Percentiles rank a stretch among this genome's conserved stretches.
Evolutionary conservation across 2,888 invertebrate genomes (phyloP).

Genomic region (Cantharis nigra): DNA sequence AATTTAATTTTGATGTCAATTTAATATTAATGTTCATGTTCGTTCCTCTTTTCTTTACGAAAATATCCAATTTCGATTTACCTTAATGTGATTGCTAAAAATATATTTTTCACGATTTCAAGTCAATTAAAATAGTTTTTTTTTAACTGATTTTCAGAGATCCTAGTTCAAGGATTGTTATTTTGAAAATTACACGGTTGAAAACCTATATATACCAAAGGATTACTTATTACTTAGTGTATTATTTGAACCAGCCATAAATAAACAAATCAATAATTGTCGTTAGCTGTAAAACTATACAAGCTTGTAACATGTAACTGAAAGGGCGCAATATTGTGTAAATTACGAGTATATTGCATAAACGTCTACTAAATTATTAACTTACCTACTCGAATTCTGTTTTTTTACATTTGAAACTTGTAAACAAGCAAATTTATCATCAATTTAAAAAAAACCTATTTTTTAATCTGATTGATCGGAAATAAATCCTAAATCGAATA

Average conservation of each 20-base stretch:
- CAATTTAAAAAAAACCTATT: not conserved
- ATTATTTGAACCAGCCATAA: not conserved
- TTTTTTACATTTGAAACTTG: not conserved
- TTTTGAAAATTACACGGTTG: not conserved
- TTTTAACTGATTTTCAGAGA: not conserved
- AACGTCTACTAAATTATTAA: not conserved
- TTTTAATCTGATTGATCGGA: constrained; percentile 18
- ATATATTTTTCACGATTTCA: not conserved
- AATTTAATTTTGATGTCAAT: not conserved
- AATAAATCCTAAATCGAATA: constrained; percentile 13
- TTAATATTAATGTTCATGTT: not conserved
- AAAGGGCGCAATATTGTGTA: not conserved
- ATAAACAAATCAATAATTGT: not conserved
- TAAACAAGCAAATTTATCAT: not conserved
- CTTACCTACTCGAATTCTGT: not conserved
- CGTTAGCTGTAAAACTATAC: not conserved
- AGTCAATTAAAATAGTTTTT: not conserved
- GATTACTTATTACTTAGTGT: not conserved
- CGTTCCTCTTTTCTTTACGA: not conserved
- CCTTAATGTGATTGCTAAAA: not conserved
- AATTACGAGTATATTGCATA: not conserved
- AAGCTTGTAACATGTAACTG: not conserved
- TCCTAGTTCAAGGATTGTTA: not conserved
- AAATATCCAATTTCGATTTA: not conserved
- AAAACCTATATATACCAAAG: not conserved